Base-by-base conservation (phyloP, 1,140 invertebrate genomes). In the Mesaphorura yosii region DNA sequence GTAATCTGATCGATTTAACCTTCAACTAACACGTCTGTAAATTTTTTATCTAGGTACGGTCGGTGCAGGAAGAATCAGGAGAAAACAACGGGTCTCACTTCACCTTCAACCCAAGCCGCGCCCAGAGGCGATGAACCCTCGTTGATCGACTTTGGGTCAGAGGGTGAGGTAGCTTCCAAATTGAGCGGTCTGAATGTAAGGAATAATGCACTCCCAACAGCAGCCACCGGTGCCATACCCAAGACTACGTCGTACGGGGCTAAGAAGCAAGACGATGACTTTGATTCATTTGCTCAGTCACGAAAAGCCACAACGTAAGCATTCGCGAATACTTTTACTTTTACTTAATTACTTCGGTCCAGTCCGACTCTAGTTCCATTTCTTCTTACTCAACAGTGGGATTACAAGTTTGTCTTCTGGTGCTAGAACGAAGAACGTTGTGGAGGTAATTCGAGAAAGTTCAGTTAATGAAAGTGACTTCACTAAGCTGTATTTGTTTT, bases 221-320 rank as follows among this genome's bases (percentile, higher is more conserved):
- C 48, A 48, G 31, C 29, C 20, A 14, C 37, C 14, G 59, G 52
- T 48, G 46, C 26, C 29, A 48, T 31, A 31, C 6, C 10, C 14
- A 48, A 48, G 23, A 34, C 31, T 34, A 10, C 31, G n/a, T n/a
- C 31, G 31, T 34, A 10, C n/a, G 10, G n/a, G 46, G 62, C 59
- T 22, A 66, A 69, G 49, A 76, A 74, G 27, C 79, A 81, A 64
- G 66, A 67, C 34, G 66, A 66, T 55, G 88, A 91, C 63, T 93
- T 93, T 71, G 88, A 91, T 69, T 86, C 87, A 79, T 86, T 93
- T 73, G 88, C 88, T 40, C 87, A 91, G 66, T 88, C 86, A 3
- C 73, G 88, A 63, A 86, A 82, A 51, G 74, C 78, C 28, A 79
- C 77, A 20, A 84, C 82, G 20, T 42, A 53, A 39, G 34, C 12